These are phyloP conservation scores for Callyntrura sp. DNA, from an alignment of 2,888 invertebrate species.

Conservation along the genomic window DNA sequence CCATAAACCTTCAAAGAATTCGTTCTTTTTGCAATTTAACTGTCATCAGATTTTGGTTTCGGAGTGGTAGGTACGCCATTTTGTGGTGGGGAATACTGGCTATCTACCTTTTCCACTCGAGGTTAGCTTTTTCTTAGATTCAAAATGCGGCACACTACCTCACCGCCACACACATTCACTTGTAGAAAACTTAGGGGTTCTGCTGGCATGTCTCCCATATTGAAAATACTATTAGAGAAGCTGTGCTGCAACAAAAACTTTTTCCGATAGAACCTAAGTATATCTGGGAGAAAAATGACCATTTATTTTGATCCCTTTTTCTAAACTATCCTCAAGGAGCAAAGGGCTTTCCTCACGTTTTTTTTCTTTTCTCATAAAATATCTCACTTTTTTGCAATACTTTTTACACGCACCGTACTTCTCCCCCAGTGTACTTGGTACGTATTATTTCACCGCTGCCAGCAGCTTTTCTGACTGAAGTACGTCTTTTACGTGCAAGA, in stretches of 20 bases:
- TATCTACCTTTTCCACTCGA: conserved; percentile 30
- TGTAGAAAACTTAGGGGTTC: too few species aligned
- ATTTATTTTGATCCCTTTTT: conserved; percentile 31
- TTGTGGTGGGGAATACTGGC: conserved; percentile 16
- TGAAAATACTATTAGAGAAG: too few species aligned
- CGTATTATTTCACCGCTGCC: not conserved
- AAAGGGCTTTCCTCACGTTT: not conserved
- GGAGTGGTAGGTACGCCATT: conserved; percentile 6
- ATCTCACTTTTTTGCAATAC: conserved; percentile 28
- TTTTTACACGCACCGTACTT: not conserved
- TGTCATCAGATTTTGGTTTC: conserved; percentile 18
- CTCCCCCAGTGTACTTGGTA: not conserved
- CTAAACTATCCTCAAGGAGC: not conserved
- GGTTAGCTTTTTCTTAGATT: conserved; percentile 19
- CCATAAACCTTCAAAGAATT: not conserved
- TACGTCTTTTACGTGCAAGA: not conserved
- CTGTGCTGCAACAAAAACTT: too few species aligned
- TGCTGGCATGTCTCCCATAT: too few species aligned
- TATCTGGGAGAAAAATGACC: conserved; percentile 36
- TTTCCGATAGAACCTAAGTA: not conserved
- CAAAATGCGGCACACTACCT: too few species aligned
- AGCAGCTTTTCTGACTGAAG: not conserved
- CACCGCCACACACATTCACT: too few species aligned
- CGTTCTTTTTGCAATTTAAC: conserved; percentile 24
- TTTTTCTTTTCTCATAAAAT: conserved; percentile 23